A percentile compares a stretch with the other conserved stretches of the same genome.
Evolutionary conservation across 1,140 invertebrate genomes (phyloP).

Genomic region (Cardiocondyla obscurior): DNA sequence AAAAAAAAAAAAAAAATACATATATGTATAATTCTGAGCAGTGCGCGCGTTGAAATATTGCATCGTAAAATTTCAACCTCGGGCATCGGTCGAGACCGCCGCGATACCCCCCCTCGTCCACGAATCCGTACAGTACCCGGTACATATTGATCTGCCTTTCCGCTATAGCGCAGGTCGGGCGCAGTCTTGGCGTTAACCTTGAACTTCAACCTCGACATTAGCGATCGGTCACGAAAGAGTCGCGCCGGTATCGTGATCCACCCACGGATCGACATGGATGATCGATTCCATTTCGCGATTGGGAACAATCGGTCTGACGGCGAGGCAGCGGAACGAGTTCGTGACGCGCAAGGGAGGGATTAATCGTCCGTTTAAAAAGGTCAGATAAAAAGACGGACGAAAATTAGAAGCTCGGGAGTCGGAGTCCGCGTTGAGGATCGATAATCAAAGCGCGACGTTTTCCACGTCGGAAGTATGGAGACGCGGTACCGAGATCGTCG

Average conservation of each 20-base stretch:
- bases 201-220: constrained; percentile 66
- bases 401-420: not conserved
- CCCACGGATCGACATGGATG: not conserved
- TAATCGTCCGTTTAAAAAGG: not conserved
- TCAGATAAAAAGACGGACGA: not conserved
- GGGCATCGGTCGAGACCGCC: not conserved
- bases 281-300: constrained; percentile 34
- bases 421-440: no score
- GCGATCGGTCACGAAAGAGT: constrained; percentile 37
- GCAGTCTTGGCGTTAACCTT: constrained; percentile 69
- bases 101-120: not conserved
- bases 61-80: not conserved
- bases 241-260: not conserved
- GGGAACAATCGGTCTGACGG: not conserved
- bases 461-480: no score
- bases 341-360: not conserved
- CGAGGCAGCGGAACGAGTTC: not conserved
- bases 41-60: not conserved
- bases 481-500: no score
- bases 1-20: no score
- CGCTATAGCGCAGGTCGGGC: constrained; percentile 55
- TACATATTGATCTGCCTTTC: constrained; percentile 68
- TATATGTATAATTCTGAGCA: not conserved
- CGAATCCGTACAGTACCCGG: constrained; percentile 30
- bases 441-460: not conserved